Evolutionary conservation across 2,797 vertebrate genomes (phyloP), one percentile per base, ranked within the genome.

Genomic region (Neostethus bicornis): DNA sequence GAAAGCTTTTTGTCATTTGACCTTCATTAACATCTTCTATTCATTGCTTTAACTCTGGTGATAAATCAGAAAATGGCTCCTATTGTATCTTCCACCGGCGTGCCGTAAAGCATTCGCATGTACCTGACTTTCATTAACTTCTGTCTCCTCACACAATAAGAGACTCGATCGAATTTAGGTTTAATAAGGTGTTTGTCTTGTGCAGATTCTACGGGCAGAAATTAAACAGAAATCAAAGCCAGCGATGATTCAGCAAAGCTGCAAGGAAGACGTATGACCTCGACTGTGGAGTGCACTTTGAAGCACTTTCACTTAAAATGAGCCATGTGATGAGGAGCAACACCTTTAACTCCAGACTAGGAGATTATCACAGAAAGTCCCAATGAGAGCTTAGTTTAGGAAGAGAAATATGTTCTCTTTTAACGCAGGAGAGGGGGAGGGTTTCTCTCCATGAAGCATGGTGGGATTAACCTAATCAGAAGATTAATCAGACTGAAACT

Each of bases 401-500:
- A 1, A 16, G n/a, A 47, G 31, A 29, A 34, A 48, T 61, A 9
- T 63, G 14, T 53, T 45, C 32, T 56, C 43, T 45, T 70, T 69
- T 56, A 44, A 45, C 75, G 61, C 12, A 38, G 16, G 16, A 73
- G 71, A 62, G 51, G 51, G 53, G 61, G 31, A 45, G 58, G 42
- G 44, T 50, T 82, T 70, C 50, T 61, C 75, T 71, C 56, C 60
- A 73, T 77, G 67, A 83, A 71, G 80, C 75, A 61, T 71, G 51
- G 79, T 77, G 72, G 84, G 85, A 90, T 91, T 88, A 92, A 82
- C 76, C 81, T 82, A 89, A 92, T 92, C 88, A 89, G 75, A 83
- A 80, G 85, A 87, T 87, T 84, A 90, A 89, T 85, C 84, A 73
- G 80, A 83, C 82, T 87, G 86, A 80, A 88, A 91, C 78, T 81